phyloP scores from a whole-genome alignment of 2,888 invertebrate genomes.

The Acanthosoma haemorrhoidale region DNA sequence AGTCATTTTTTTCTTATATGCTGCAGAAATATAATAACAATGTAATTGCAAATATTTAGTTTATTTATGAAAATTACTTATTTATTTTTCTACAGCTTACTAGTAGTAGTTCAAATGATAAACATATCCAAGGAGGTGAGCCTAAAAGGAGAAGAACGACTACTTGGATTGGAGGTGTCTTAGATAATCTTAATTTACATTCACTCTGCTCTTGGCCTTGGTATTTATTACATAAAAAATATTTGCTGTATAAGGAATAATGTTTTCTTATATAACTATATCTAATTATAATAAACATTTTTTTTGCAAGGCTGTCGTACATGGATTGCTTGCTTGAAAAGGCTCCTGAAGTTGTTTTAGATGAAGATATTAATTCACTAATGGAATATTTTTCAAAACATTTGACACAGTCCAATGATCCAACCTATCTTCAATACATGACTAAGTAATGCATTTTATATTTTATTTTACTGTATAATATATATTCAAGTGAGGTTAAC shows the following conservation, averaged over 20 bases:
- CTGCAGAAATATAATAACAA: no score
- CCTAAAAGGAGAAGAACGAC: constrained; percentile 23
- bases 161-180: not conserved
- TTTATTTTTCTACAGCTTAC: no score
- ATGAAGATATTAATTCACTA: constrained; percentile 45
- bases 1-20: no score
- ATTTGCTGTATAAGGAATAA: no score
- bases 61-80: no score
- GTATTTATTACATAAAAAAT: constrained; percentile 31
- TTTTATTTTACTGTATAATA: no score
- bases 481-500: no score
- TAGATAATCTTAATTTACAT: not conserved
- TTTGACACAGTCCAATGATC: constrained; percentile 45
- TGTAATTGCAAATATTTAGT: no score
- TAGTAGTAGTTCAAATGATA: not conserved
- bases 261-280: no score
- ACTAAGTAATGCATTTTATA: constrained; percentile 36
- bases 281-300: not conserved
- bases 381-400: constrained; percentile 47
- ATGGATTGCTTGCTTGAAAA: constrained; percentile 32
- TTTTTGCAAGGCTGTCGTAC: constrained; percentile 36
- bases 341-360: constrained; percentile 33
- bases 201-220: constrained; percentile 32
- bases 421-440: constrained; percentile 45
- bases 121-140: not conserved